Evolutionary conservation across 2,888 invertebrate species (phyloP).

Genomic region (Neoascia interrupta): DNA sequence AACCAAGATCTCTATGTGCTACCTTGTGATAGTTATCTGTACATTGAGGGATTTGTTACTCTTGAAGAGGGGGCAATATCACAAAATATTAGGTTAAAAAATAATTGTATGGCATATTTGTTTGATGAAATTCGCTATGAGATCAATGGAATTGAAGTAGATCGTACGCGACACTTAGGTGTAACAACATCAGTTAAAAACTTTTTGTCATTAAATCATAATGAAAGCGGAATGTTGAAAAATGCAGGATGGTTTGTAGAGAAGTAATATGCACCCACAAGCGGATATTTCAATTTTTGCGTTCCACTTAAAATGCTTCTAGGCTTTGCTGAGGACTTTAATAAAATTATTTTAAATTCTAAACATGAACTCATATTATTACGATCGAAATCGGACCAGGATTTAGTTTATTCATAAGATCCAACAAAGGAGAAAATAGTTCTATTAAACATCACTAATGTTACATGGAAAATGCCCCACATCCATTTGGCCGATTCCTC

Average conservation of each 20-base stretch:
- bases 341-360: conserved; percentile 76
- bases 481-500: conserved; percentile 48
- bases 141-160: conserved; percentile 30
- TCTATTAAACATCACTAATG: conserved; percentile 29
- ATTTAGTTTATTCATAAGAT: conserved; percentile 16
- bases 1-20: conserved; percentile 49
- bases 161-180: conserved; percentile 67
- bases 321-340: conserved; percentile 76
- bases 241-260: conserved; percentile 60
- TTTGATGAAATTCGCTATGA: conserved; percentile 39
- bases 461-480: conserved; percentile 59
- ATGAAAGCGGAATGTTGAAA: conserved; percentile 42
- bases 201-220: conserved; percentile 73
- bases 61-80: conserved; percentile 23
- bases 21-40: conserved; percentile 14
- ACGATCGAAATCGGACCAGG: conserved; percentile 39
- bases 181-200: conserved; percentile 75
- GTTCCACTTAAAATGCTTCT: conserved; percentile 74
- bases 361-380: conserved; percentile 74
- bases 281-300: conserved; percentile 71
- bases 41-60: conserved; percentile 32
- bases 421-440: conserved; percentile 24
- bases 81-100: conserved; percentile 24
- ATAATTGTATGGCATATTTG: conserved; percentile 24
- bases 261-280: too few relatives aligned